Conservation (phyloP, 2,797 vertebrate genomes). For the Sciaenops ocellatus region DNA sequence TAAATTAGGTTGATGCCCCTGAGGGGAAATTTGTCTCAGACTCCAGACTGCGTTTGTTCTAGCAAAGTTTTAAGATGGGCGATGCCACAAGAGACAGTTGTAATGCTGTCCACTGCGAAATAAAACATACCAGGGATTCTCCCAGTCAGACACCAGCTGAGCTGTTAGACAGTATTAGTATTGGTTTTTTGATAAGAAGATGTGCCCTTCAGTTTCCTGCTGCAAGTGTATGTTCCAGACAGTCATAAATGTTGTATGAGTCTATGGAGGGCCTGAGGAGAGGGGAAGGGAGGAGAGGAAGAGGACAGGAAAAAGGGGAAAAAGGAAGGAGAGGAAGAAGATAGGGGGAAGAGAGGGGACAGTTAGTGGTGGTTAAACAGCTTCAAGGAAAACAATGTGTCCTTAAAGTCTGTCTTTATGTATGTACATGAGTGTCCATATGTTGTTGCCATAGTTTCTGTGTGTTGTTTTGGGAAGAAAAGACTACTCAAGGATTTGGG, state of each 20-base stretch:
- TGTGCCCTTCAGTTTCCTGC: constrained; percentile 61
- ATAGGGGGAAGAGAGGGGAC: background rate
- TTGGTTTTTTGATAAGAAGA: constrained; percentile 48
- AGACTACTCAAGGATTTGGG: constrained; percentile 37
- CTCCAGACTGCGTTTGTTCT: constrained; percentile 29
- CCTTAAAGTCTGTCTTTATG: constrained; percentile 1
- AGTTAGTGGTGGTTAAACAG: background rate
- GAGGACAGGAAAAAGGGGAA: constrained; percentile 5
- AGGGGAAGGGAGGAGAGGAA: constrained; percentile 6
- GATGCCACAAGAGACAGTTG: constrained; percentile 3
- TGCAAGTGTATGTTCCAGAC: constrained; percentile 68
- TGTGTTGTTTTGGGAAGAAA: constrained; percentile 46
- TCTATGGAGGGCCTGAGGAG: constrained; percentile 39
- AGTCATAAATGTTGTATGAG: constrained; percentile 75
- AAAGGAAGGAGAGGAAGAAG: background rate
- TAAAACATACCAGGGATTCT: constrained; percentile 34
- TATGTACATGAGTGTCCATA: constrained; percentile 5
- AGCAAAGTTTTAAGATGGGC: constrained; percentile 21
- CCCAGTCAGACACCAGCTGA: constrained; percentile 42
- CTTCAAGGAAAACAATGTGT: constrained; percentile 32
- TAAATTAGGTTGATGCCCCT: constrained; percentile 27
- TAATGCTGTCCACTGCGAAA: constrained; percentile 21
- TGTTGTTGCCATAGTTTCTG: background rate
- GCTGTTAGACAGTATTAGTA: constrained; percentile 42
- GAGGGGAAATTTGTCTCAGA: constrained; percentile 36